phyloP scores from a whole-genome alignment of 2,888 invertebrate species.

The Congeria kusceri region DNA sequence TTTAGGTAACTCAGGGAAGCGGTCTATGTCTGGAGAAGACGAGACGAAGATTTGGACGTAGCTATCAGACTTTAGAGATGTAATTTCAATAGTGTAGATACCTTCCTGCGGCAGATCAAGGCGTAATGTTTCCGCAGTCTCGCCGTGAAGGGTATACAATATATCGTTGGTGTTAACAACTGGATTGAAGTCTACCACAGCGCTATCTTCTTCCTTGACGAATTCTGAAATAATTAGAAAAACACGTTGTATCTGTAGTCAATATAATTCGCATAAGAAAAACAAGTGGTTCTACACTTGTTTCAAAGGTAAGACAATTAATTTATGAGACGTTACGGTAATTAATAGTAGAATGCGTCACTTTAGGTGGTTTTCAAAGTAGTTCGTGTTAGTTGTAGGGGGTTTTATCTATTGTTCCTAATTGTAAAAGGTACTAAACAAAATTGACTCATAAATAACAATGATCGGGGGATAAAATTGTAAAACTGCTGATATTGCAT shows the following conservation, averaged over 20 bases:
- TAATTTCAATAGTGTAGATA: conserved; percentile 76
- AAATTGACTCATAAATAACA: no score
- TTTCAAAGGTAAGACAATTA: conserved; percentile 4
- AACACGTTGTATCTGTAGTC: neutral
- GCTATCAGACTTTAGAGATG: conserved; percentile 75
- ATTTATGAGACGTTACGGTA: neutral
- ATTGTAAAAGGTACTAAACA: no score
- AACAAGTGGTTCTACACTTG: conserved; percentile 5
- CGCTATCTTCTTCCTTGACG: conserved; percentile 41
- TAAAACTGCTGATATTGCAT: no score
- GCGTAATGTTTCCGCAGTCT: conserved; percentile 61
- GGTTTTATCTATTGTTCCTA: no score
- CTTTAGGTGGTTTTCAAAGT: no score
- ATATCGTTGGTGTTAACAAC: conserved; percentile 51
- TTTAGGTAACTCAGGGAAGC: conserved; percentile 63
- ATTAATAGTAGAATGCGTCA: no score
- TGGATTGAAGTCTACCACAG: conserved; percentile 46
- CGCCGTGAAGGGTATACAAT: conserved; percentile 74
- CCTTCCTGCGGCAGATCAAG: conserved; percentile 67
- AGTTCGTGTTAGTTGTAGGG: no score
- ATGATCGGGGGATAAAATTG: no score
- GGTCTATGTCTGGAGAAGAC: conserved; percentile 68
- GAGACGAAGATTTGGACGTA: conserved; percentile 78
- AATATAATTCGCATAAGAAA: neutral
- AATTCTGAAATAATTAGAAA: conserved; percentile 28